These are phyloP conservation scores for Nipponia nippon DNA, from an alignment of 2,113 vertebrate genomes.

Conservation along the genomic window DNA sequence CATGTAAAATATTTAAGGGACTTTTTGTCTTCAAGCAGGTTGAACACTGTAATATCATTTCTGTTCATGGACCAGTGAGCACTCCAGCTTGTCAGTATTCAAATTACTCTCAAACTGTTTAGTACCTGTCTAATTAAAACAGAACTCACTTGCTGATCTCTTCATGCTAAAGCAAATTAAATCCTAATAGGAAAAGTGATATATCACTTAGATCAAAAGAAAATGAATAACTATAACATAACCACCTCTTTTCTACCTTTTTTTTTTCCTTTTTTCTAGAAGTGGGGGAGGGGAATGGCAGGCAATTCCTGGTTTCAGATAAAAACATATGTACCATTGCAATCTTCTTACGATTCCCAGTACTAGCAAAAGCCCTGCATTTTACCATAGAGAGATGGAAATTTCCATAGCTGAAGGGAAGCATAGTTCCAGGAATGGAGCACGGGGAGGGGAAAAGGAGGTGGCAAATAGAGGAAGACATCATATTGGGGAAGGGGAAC, in stretches of 20 bases:
- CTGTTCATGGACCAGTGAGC: slow-evolving; percentile 62
- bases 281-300: not conserved
- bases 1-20: slow-evolving; percentile 40
- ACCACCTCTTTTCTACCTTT: not conserved
- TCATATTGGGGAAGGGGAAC: not conserved
- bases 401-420: not conserved
- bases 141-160: slow-evolving; percentile 64
- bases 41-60: slow-evolving; percentile 35
- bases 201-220: slow-evolving; percentile 67
- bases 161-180: slow-evolving; percentile 66
- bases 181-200: slow-evolving; percentile 63
- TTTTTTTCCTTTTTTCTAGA: not conserved
- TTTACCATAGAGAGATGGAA: not conserved
- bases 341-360: not conserved
- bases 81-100: slow-evolving; percentile 60
- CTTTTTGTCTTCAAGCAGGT: slow-evolving; percentile 8
- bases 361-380: not conserved
- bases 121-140: slow-evolving; percentile 73
- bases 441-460: not conserved
- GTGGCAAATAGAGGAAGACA: not conserved
- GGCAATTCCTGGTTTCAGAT: not conserved
- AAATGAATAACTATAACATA: slow-evolving; percentile 42
- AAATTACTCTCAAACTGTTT: slow-evolving; percentile 66
- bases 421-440: not conserved
- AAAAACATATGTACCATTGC: not conserved